Evolutionary conservation across 1,140 invertebrate genomes (phyloP), one percentile per base, ranked within the genome.

Genomic region (Aphelenchoides avenae): DNA sequence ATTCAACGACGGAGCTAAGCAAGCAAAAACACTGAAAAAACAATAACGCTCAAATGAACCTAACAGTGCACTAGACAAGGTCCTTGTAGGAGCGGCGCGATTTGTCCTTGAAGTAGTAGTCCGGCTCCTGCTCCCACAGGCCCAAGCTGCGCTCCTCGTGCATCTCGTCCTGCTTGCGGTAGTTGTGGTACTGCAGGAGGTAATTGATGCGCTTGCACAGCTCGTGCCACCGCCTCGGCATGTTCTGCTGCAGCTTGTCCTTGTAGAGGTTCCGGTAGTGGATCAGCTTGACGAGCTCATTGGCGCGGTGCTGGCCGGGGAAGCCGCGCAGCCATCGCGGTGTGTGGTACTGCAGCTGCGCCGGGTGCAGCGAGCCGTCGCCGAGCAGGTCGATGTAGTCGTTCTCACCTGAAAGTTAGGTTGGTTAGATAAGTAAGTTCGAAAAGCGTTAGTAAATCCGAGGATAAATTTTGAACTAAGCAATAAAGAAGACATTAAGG

Each of bases 251-350:
- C 52, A 75, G 36, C 36, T 77, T 72, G 18, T 66, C 44, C 18
- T 73, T 71, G 51, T 76, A 73, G 13, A 73, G 40, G 51, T 76
- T 76, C 41, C 73, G 44, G 55, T 77, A 75, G 55, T 75, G 73
- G 43, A 76, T 75, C 15, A 77, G 46, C 51, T 73, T 75, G 26
- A 75, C 52, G 4, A 75, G 50, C 40, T 75, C 73, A 48, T 70
- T 75, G 3, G 73, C 73, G 34, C 53, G 54, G 41, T 75, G 72
- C 39, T 76, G 60, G 11, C 73, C 73, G n/a, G 73, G 73, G 55
- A 75, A 75, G 4, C 73, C 73, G 20, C 73, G 58, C 9, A 75
- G 64, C 73, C 73, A 75, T 13, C 52, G 33, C n/a, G 73, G 73
- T 22, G 67, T 63, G 52, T 75, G 73, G 44, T 77, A 75, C 40